Evolutionary conservation across 2,113 vertebrate species (phyloP).

Genomic region (Pluvialis apricaria): DNA sequence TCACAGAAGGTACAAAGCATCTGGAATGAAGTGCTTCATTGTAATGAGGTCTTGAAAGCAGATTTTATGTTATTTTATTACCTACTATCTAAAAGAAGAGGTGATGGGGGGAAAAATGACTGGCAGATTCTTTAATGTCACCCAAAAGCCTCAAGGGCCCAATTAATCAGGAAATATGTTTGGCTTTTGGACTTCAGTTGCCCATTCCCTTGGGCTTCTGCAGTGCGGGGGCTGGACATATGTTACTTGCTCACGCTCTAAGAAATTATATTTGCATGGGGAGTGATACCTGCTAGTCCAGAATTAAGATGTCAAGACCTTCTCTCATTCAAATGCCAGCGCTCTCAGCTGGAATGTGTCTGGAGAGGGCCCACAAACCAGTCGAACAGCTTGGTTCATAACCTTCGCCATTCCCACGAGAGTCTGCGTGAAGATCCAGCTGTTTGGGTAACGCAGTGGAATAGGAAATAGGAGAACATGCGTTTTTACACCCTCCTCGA

Average conservation of each 20-base stretch:
- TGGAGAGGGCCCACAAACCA: constrained; percentile 37
- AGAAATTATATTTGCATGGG: constrained; percentile 52
- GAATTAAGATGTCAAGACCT: constrained; percentile 62
- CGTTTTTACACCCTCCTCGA: not conserved
- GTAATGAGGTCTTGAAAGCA: not conserved
- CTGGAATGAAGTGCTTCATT: not conserved
- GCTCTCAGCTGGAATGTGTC: not conserved
- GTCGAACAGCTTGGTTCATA: constrained; percentile 35
- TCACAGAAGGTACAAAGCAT: constrained; percentile 7
- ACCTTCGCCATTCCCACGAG: not conserved
- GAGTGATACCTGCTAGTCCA: constrained; percentile 52
- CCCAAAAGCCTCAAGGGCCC: constrained; percentile 62
- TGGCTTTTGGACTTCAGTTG: constrained; percentile 57
- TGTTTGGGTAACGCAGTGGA: constrained; percentile 20
- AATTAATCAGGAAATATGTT: constrained; percentile 66
- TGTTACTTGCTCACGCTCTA: constrained; percentile 28
- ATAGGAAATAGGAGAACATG: not conserved
- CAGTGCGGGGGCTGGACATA: constrained; percentile 43
- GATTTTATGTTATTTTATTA: constrained; percentile 19
- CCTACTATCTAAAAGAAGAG: constrained; percentile 8
- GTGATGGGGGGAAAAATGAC: not conserved
- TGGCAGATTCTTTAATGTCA: constrained; percentile 69
- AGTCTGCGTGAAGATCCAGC: not conserved
- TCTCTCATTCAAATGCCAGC: constrained; percentile 59
- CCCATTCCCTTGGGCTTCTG: constrained; percentile 45